Evolutionary conservation across 2,797 vertebrate genomes (phyloP).

Genomic region (Acrossocheilus wenchowensis): DNA sequence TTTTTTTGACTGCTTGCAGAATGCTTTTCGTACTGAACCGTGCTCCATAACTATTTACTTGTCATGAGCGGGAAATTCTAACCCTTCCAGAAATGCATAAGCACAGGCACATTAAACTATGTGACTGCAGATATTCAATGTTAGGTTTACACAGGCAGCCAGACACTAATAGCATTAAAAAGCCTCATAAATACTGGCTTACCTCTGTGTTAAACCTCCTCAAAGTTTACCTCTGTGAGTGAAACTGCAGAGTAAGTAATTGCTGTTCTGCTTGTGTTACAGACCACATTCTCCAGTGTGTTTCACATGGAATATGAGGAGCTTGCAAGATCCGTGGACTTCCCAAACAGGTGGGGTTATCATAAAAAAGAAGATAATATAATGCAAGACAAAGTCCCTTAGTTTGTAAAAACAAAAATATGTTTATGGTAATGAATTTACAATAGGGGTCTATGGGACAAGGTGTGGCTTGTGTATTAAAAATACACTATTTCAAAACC

Average conservation of each 20-base stretch:
- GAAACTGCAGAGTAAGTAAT: slow-evolving; percentile 21
- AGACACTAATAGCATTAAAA: slow-evolving; percentile 59
- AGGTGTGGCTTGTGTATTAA: not conserved
- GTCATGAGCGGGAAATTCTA: slow-evolving; percentile 54
- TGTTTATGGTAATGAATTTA: not conserved
- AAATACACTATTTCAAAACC: not conserved
- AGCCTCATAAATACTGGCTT: slow-evolving; percentile 24
- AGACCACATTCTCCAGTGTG: slow-evolving; percentile 96
- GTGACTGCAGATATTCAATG: slow-evolving; percentile 37
- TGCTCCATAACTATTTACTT: slow-evolving; percentile 61
- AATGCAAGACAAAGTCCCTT: slow-evolving; percentile 1
- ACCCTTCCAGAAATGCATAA: slow-evolving; percentile 46
- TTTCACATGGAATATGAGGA: slow-evolving; percentile 96
- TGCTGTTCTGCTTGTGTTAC: slow-evolving; percentile 62
- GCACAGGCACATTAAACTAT: slow-evolving; percentile 18
- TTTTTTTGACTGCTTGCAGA: slow-evolving; percentile 33
- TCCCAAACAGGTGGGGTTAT: slow-evolving; percentile 81
- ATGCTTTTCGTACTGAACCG: slow-evolving; percentile 35
- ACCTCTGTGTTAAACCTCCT: not conserved
- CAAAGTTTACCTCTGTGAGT: slow-evolving; percentile 25
- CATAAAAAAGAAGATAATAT: not conserved
- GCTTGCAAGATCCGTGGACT: slow-evolving; percentile 77
- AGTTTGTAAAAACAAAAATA: not conserved
- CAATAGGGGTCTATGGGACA: not conserved
- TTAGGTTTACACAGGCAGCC: slow-evolving; percentile 46